Evolutionary conservation across 2,888 invertebrate species (phyloP).

Genomic region (Dynastes grantii): DNA sequence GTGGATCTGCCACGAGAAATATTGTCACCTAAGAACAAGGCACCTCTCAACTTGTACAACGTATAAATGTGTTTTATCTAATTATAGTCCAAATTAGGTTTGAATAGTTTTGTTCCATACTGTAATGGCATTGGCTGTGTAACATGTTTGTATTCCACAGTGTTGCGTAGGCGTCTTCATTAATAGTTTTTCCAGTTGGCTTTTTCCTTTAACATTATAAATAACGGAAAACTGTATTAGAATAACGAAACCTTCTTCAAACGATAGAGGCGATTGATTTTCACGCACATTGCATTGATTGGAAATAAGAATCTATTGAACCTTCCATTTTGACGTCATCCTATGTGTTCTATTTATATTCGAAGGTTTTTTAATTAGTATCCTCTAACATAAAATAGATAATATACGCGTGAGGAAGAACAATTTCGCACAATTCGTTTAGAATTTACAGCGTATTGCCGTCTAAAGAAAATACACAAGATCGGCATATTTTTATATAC

Average conservation of each 20-base stretch:
- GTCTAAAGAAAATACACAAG: slow-evolving; percentile 27
- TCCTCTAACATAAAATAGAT: slow-evolving; percentile 28
- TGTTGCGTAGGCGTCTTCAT: background rate
- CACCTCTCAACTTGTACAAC: no score
- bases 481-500: background rate
- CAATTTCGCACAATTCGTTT: slow-evolving; percentile 5
- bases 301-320: slow-evolving; percentile 35
- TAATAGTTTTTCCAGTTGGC: background rate
- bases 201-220: slow-evolving; percentile 5
- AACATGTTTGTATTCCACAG: background rate
- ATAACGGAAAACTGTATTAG: background rate
- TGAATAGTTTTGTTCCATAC: no score
- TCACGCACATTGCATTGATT: slow-evolving; percentile 11
- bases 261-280: slow-evolving; percentile 21
- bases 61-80: no score
- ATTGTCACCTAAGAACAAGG: no score
- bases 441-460: slow-evolving; percentile 14
- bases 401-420: background rate
- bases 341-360: slow-evolving; percentile 34
- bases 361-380: slow-evolving; percentile 22
- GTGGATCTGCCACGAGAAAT: no score
- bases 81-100: no score
- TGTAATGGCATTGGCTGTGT: no score
- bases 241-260: background rate
- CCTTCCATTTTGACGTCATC: slow-evolving; percentile 35